Percentiles rank a stretch among this genome's conserved stretches.
Conservation (phyloP, 1,140 invertebrate species). For the Procambarus clarkii region DNA sequence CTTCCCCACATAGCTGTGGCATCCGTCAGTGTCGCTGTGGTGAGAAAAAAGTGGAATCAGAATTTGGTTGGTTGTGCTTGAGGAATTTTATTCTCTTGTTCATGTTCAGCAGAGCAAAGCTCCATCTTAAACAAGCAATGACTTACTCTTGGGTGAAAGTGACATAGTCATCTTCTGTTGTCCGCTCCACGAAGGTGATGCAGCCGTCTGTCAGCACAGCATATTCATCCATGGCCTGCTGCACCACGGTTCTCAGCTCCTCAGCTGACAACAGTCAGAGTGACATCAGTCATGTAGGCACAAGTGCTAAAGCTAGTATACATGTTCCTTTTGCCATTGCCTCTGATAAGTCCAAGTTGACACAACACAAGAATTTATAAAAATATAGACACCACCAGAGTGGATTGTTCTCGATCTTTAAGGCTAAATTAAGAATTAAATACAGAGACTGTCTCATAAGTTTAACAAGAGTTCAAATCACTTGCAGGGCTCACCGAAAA, state of each 20-base stretch:
- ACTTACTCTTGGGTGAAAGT: slow-evolving; percentile 49
- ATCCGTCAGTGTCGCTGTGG: slow-evolving; percentile 63
- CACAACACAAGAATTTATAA: too few species aligned
- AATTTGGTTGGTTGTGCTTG: not conserved
- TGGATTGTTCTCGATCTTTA: too few species aligned
- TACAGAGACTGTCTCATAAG: too few species aligned
- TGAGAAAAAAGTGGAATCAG: not conserved
- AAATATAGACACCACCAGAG: too few species aligned
- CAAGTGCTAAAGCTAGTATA: not conserved
- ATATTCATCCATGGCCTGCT: slow-evolving; percentile 55
- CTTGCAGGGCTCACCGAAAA: slow-evolving; percentile 72
- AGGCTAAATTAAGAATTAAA: too few species aligned
- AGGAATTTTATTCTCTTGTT: not conserved
- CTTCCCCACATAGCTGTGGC: slow-evolving; percentile 75
- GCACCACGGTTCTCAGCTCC: slow-evolving; percentile 12
- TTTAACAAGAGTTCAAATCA: too few species aligned
- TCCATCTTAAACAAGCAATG: not conserved
- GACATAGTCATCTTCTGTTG: slow-evolving; percentile 45
- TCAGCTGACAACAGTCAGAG: slow-evolving; percentile 4
- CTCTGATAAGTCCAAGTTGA: not conserved
- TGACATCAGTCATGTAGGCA: not conserved
- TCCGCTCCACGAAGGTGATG: slow-evolving; percentile 66
- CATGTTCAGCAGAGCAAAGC: not conserved
- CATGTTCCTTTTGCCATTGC: not conserved
- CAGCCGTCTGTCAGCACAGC: slow-evolving; percentile 47